These are phyloP conservation scores for Piscicola geometra DNA, from an alignment of 2,888 invertebrate species.

Conservation along the genomic window DNA sequence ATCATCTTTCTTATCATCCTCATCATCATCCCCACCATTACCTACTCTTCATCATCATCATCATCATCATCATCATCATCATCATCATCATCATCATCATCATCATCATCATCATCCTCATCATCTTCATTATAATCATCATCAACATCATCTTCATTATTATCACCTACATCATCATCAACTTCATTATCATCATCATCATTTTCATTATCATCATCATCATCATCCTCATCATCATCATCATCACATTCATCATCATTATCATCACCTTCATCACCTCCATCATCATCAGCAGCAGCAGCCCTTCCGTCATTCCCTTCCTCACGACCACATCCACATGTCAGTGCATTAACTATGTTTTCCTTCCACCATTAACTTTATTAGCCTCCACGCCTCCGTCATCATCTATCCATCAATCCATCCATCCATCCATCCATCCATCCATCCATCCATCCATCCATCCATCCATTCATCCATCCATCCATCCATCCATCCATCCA, in stretches of 20 bases:
- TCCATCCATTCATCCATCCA: background rate
- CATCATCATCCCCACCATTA: slow-evolving; percentile 3
- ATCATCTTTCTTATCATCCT: background rate
- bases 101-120: slow-evolving; percentile 7
- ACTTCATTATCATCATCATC: background rate
- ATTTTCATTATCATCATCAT: background rate
- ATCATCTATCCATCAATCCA: background rate
- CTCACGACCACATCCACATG: background rate
- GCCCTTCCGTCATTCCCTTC: background rate
- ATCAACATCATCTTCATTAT: background rate
- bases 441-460: too few species aligned
- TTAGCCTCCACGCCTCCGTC: background rate
- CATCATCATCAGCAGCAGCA: background rate
- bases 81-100: slow-evolving; percentile 11
- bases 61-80: slow-evolving; percentile 10
- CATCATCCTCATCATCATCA: background rate
- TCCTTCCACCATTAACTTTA: background rate
- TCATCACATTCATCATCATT: background rate
- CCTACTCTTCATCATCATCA: background rate
- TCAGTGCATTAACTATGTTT: background rate
- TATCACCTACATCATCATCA: background rate
- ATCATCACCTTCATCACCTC: background rate
- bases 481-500: background rate
- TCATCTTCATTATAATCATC: background rate
- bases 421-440: too few species aligned